Evolutionary conservation across 2,888 invertebrate genomes (phyloP).

Genomic region (Oasisia sp.): DNA sequence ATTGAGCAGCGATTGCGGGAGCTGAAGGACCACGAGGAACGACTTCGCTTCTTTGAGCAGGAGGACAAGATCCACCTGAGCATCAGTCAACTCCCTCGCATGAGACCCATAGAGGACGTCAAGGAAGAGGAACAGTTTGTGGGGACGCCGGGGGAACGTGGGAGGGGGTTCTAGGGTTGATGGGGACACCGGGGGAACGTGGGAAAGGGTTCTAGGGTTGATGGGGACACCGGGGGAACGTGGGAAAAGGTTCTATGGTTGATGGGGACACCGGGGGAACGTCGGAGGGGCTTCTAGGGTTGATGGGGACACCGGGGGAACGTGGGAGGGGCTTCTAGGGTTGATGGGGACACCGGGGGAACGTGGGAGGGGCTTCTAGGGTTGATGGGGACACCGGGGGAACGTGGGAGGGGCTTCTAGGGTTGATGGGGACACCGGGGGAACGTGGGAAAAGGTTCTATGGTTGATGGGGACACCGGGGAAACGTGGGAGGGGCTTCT

Average conservation of each 20-base stretch:
- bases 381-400: too few species aligned
- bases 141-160: conserved; percentile 40
- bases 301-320: too few species aligned
- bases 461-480: background rate
- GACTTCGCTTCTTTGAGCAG: conserved; percentile 54
- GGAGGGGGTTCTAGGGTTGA: background rate
- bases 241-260: too few species aligned
- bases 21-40: conserved; percentile 47
- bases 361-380: too few species aligned
- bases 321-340: background rate
- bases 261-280: too few species aligned
- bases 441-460: conserved; percentile 31
- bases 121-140: conserved; percentile 43
- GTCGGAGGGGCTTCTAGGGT: too few species aligned
- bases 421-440: conserved; percentile 41
- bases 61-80: conserved; percentile 47
- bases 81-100: conserved; percentile 30
- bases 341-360: too few species aligned
- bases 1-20: conserved; percentile 35
- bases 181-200: too few species aligned
- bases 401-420: too few species aligned
- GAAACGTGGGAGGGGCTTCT: too few species aligned
- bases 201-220: too few species aligned
- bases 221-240: too few species aligned
- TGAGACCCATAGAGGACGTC: conserved; percentile 37